Conservation (phyloP, 2,888 invertebrate genomes). For the Heteropelma amictum region DNA sequence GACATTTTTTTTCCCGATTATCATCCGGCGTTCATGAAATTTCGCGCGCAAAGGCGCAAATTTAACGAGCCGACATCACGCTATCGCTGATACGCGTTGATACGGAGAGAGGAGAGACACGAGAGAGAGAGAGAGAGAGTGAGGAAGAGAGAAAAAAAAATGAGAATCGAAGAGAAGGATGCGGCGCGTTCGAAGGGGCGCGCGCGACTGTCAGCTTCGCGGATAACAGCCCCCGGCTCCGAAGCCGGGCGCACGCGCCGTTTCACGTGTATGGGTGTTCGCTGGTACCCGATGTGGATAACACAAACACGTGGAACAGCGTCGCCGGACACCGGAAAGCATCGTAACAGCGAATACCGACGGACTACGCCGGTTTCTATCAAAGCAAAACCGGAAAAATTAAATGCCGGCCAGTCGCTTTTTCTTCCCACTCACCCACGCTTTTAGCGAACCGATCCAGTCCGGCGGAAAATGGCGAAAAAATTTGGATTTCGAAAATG, state of each 20-base stretch:
- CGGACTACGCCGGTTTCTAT: too few species aligned
- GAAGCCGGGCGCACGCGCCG: slow-evolving; percentile 52
- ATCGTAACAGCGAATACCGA: too few species aligned
- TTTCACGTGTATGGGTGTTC: slow-evolving; percentile 15
- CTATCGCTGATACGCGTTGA: background rate
- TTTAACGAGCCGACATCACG: background rate
- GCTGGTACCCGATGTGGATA: background rate
- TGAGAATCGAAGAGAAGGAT: slow-evolving; percentile 32
- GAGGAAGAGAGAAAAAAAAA: background rate
- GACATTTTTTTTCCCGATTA: background rate
- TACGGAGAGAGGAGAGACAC: background rate
- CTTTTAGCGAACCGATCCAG: too few species aligned
- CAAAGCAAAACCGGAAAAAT: background rate
- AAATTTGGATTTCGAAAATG: too few species aligned
- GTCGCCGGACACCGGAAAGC: background rate
- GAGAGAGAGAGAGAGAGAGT: background rate
- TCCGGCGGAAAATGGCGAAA: too few species aligned
- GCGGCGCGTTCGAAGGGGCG: slow-evolving; percentile 65
- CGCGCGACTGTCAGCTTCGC: slow-evolving; percentile 68
- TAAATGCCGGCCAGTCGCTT: too few species aligned
- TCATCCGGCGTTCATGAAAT: background rate
- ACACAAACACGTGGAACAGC: background rate
- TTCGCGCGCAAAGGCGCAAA: background rate
- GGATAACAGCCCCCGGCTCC: slow-evolving; percentile 43
- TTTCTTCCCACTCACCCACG: too few species aligned